phyloP scores from a whole-genome alignment of 2,797 vertebrate species.

The Rhyacichthys aspro region DNA sequence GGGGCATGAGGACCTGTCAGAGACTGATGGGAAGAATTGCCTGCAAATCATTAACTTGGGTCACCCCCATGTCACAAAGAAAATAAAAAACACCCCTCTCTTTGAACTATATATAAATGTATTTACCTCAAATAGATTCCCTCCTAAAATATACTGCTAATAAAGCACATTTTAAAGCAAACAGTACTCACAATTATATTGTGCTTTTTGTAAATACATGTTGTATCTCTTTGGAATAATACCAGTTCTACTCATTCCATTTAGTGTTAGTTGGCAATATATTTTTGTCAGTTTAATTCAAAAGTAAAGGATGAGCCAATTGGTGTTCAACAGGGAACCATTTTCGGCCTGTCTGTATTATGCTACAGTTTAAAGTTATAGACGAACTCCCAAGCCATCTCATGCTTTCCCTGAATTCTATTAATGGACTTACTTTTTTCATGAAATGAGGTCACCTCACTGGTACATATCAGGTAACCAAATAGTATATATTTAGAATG shows the following conservation, averaged over 20 bases:
- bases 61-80: constrained; percentile 79
- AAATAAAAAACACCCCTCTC: constrained; percentile 70
- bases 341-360: constrained; percentile 36
- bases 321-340: constrained; percentile 4
- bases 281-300: no score
- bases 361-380: constrained; percentile 41
- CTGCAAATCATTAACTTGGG: constrained; percentile 80
- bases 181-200: not conserved
- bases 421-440: constrained; percentile 70
- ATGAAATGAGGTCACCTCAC: constrained; percentile 74
- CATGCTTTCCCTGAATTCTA: constrained; percentile 66
- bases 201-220: not conserved
- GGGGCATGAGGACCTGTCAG: constrained; percentile 73
- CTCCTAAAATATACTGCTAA: constrained; percentile 15
- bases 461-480: constrained; percentile 63
- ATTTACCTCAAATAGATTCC: constrained; percentile 55
- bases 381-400: constrained; percentile 43
- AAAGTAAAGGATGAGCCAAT: no score
- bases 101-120: constrained; percentile 67
- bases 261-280: no score
- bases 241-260: no score
- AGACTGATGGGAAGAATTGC: constrained; percentile 78
- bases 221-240: not conserved
- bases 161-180: constrained; percentile 18
- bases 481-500: constrained; percentile 69